phyloP scores from a whole-genome alignment of 1,140 invertebrate species.

The Euglossa dilemma region DNA sequence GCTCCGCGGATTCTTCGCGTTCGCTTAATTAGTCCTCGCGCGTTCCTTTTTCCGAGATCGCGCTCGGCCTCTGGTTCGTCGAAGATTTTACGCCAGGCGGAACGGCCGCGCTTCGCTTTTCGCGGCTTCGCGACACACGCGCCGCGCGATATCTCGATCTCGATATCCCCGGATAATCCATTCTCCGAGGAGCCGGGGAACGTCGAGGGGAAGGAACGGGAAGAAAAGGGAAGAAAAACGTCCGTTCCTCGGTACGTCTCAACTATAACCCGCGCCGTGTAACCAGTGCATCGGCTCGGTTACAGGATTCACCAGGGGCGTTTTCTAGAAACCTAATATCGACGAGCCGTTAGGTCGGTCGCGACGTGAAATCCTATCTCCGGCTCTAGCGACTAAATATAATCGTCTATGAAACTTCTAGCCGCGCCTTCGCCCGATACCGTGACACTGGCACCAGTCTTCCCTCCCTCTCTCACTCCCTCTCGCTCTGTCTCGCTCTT shows the following conservation, averaged over 20 bases:
- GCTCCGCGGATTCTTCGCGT: background rate
- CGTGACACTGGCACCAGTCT: conserved; percentile 26
- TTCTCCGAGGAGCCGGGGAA: background rate
- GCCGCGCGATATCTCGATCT: background rate
- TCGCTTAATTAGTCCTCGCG: conserved; percentile 17
- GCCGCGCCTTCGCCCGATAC: conserved; percentile 35
- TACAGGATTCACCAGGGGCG: conserved; percentile 17
- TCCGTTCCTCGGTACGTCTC: no score
- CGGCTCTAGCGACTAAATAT: conserved; percentile 14
- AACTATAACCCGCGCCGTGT: background rate
- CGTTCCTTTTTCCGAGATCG: background rate
- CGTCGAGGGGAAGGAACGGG: no score
- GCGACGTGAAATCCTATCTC: conserved; percentile 49
- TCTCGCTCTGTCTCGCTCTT: background rate
- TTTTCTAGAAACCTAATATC: conserved; percentile 53
- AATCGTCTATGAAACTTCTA: conserved; percentile 49
- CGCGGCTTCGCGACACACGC: background rate
- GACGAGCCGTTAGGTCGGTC: conserved; percentile 25
- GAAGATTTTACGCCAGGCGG: background rate
- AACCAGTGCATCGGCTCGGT: conserved; percentile 22
- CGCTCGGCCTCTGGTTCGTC: no score
- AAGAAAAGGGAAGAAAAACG: background rate
- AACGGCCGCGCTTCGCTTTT: background rate
- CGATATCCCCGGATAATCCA: background rate
- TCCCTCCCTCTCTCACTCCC: background rate